These are phyloP conservation scores for Melipona bicolor DNA, from an alignment of 2,888 invertebrate species.

Conservation along the genomic window DNA sequence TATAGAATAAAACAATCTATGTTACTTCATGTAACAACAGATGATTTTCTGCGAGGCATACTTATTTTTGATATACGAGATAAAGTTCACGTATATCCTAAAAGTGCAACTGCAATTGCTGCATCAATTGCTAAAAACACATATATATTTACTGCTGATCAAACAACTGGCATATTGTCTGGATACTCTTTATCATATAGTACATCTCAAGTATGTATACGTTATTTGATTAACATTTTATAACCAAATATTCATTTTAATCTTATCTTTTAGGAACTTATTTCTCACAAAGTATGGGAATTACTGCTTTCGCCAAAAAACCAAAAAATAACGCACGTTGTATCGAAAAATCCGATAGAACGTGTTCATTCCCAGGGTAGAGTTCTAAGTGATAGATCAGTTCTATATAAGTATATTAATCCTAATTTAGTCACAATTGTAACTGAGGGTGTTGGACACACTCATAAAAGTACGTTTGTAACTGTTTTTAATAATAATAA, in stretches of 20 bases:
- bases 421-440: constrained; percentile 97
- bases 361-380: constrained; percentile 97
- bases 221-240: not conserved
- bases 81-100: constrained; percentile 89
- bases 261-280: constrained; percentile 85
- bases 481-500: not conserved
- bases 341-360: constrained; percentile 89
- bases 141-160: constrained; percentile 88
- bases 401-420: constrained; percentile 99
- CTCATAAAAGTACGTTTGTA: constrained; percentile 88
- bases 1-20: constrained; percentile 91
- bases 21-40: constrained; percentile 89
- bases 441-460: constrained; percentile 90
- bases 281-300: constrained; percentile 90
- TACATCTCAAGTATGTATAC: constrained; percentile 79
- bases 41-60: constrained; percentile 91
- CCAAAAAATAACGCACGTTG: constrained; percentile 88
- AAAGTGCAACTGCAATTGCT: constrained; percentile 84
- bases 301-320: constrained; percentile 87
- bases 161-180: constrained; percentile 86
- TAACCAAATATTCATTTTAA: not conserved
- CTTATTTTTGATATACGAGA: constrained; percentile 89
- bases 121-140: constrained; percentile 85
- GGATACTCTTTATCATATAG: constrained; percentile 87
- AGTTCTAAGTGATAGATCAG: constrained; percentile 97